Percentiles rank a stretch among this genome's conserved stretches.
Evolutionary conservation across 2,888 invertebrate species (phyloP).

Genomic region (Eupithecia tripunctaria): DNA sequence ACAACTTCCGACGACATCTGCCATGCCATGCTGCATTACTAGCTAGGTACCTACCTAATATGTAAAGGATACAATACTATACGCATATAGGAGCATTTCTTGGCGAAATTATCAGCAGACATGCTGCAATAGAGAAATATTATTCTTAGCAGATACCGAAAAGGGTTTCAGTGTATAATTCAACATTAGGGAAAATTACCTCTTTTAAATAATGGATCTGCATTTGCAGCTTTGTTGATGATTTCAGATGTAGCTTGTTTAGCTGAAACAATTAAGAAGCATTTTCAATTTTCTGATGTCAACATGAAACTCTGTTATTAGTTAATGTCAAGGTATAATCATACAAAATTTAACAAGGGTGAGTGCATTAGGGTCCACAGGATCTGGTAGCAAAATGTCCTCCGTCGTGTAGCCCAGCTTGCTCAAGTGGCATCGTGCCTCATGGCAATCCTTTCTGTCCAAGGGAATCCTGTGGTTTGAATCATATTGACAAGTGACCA

Average conservation of each 20-base stretch:
- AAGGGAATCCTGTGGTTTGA: constrained; percentile 60
- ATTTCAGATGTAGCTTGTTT: constrained; percentile 62
- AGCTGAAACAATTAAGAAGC: constrained; percentile 51
- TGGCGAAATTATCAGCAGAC: constrained; percentile 35
- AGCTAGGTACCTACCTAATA: constrained; percentile 4
- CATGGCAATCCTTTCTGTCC: constrained; percentile 56
- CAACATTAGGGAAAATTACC: constrained; percentile 52
- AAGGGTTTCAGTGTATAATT: background rate
- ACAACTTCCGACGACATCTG: background rate
- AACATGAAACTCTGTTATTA: background rate
- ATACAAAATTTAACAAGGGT: constrained; percentile 69
- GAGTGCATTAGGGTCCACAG: constrained; percentile 51
- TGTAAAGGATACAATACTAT: constrained; percentile 60
- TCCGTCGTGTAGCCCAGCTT: constrained; percentile 59
- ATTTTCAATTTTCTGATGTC: background rate
- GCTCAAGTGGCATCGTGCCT: constrained; percentile 58
- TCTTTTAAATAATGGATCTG: constrained; percentile 63
- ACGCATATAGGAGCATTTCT: constrained; percentile 40
- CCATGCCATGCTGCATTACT: background rate
- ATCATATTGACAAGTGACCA: constrained; percentile 61
- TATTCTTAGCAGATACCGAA: constrained; percentile 6
- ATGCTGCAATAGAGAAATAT: constrained; percentile 38
- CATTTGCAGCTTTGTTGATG: constrained; percentile 58
- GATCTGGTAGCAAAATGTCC: constrained; percentile 66
- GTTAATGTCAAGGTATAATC: constrained; percentile 21